These are phyloP conservation scores for Stenolophus ochropezus DNA, from an alignment of 2,888 invertebrate genomes.

Conservation along the genomic window DNA sequence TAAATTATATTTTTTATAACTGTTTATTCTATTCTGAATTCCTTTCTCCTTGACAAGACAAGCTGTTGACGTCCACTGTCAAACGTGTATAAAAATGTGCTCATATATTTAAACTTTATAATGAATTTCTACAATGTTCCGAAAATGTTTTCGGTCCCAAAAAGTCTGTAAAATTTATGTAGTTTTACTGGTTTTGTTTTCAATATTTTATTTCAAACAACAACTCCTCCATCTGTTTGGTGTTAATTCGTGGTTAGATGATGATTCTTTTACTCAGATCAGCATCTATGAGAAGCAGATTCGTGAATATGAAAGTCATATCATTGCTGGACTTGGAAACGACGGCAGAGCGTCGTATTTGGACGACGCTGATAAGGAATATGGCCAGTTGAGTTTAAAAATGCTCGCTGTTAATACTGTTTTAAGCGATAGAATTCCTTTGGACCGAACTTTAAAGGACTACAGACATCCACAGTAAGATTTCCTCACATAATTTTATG, in stretches of 20 bases:
- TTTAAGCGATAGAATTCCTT: slow-evolving; percentile 90
- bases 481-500: too few species aligned
- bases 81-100: background rate
- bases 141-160: slow-evolving; percentile 53
- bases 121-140: slow-evolving; percentile 57
- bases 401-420: slow-evolving; percentile 92
- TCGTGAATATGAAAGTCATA: slow-evolving; percentile 76
- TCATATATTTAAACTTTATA: slow-evolving; percentile 7
- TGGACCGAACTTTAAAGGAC: slow-evolving; percentile 85
- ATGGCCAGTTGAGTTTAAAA: slow-evolving; percentile 84
- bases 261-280: slow-evolving; percentile 31
- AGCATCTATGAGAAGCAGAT: slow-evolving; percentile 49
- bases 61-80: slow-evolving; percentile 24
- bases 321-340: slow-evolving; percentile 83
- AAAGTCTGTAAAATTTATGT: slow-evolving; percentile 47
- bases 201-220: slow-evolving; percentile 44
- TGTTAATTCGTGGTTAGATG: slow-evolving; percentile 19
- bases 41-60: background rate
- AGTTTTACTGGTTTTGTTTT: slow-evolving; percentile 9
- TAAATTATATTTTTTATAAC: too few species aligned
- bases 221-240: slow-evolving; percentile 39
- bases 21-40: too few species aligned
- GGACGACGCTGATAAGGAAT: slow-evolving; percentile 78
- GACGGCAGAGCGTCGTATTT: slow-evolving; percentile 82
- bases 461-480: slow-evolving; percentile 75